Percentiles rank a stretch among this genome's conserved stretches.
Conservation (phyloP, 2,888 invertebrate species). For the Lamproptera curius region DNA sequence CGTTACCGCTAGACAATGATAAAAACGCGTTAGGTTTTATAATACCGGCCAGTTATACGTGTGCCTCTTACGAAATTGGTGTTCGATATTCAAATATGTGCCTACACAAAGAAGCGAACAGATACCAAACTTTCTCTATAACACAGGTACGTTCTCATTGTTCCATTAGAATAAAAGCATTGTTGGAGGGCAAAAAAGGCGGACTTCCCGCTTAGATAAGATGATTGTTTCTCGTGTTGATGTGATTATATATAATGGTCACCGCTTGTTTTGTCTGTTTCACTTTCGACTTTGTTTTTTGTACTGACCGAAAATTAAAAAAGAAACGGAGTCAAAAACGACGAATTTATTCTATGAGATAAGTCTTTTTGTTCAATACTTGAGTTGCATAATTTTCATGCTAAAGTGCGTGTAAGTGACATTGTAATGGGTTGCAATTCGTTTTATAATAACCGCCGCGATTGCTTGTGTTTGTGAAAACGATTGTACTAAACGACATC, state of each 20-base stretch:
- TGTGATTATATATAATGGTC: constrained; percentile 4
- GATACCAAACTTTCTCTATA: constrained; percentile 46
- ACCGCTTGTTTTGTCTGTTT: constrained; percentile 6
- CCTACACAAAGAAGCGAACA: constrained; percentile 17
- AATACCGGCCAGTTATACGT: constrained; percentile 3
- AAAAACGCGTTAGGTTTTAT: constrained; percentile 17
- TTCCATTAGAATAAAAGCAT: constrained; percentile 42
- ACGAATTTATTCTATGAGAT: too few species aligned
- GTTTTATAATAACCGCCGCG: too few species aligned
- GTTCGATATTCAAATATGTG: constrained; percentile 12
- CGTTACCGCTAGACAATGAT: constrained; percentile 27
- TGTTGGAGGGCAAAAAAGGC: constrained; percentile 49
- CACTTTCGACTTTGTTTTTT: constrained; percentile 4
- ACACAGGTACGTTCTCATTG: constrained; percentile 48
- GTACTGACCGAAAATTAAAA: too few species aligned
- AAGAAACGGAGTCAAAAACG: too few species aligned
- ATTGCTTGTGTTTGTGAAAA: too few species aligned
- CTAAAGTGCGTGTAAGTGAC: too few species aligned
- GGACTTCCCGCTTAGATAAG: constrained; percentile 12
- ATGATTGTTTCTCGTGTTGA: constrained; percentile 7
- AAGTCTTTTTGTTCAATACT: too few species aligned
- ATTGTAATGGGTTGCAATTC: too few species aligned
- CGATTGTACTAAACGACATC: too few species aligned
- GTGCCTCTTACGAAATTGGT: constrained; percentile 1
- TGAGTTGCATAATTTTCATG: too few species aligned